Evolutionary conservation across 92 coral and sea anemone genomes (phyloP), one percentile per base, ranked within the genome.

Genomic region (Zoanthus sansibaricus): DNA sequence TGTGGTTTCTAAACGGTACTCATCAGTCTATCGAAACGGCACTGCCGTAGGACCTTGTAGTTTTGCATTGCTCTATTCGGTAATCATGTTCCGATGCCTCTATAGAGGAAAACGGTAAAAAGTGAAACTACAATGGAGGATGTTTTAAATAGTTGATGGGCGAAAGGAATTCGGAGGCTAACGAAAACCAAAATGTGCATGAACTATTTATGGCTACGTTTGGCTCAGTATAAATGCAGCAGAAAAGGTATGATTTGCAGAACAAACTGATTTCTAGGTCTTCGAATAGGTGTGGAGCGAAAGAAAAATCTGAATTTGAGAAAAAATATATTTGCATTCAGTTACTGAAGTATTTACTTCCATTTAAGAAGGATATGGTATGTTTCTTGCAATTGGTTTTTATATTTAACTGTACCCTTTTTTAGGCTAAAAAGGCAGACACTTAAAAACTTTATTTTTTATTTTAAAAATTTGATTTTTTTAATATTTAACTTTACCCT

Each of bases 151-250:
- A 62, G 9, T 1, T 69, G 15, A 58, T 10, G 78, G 87, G 78
- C 55, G 70, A 52, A 77, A 49, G 82, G 86, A 72, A 61, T 15
- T 82, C 18, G 67, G 9, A 15, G 5, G 30, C 17, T 66, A 82
- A 12, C 44, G 64, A 16, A 13, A 21, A 1, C 20, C 18, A 48
- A 31, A 47, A 47, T 75, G 14, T 76, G 1, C 6, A n/a, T 21
- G 32, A 9, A 18, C 21, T 30, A 76, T 51, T 30, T 52, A 76
- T 76, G 82, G 82, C 5, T 8, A 12, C 16, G 16, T 12, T 12
- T 52, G 14, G 42, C 47, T 30, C 14, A 25, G 25, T 55, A 54
- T 54, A 76, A 25, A 76, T 51, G 54, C 21, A 55, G 46, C 46
- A 12, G 2, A 37, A 37, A 9, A 12, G 52, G 45, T 31, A 16